Evolutionary conservation across 2,888 invertebrate species (phyloP), one percentile per base, ranked within the genome.

Genomic region (Drosophila lacicola): DNA sequence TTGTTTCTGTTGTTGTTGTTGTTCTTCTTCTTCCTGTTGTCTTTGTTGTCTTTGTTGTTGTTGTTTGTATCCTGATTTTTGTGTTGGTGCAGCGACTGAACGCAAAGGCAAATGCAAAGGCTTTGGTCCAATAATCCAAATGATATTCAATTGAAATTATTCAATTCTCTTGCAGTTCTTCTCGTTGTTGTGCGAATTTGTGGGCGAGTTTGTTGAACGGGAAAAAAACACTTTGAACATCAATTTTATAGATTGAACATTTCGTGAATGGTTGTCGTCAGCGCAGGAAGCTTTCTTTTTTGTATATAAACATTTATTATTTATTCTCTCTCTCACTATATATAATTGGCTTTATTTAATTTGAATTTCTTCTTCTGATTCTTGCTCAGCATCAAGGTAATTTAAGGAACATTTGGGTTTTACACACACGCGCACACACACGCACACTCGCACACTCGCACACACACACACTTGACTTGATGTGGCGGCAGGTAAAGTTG

Each of bases 351-450:
- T 76, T 58, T 62, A 46, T 62, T 62, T 51, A 54, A 29, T 8
- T 29, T 29, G 0, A 29, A 29, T 29, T 54, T 68, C 44, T 55
- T 44, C 33, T 55, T 9, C 34, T 63, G 45, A 50, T 50, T 77
- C 51, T 58, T 51, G 14, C 70, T 72, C 72, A 87, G 72, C 76
- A 71, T 79, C 55, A 88, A 86, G 86, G 87, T 86, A 86, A 75
- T 80, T 84, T 84, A 77, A 86, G 88, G 87, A 86, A 86, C 86
- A 85, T 86, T 88, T 77, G 87, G 80, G 77, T 88, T 80, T 80
- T 69, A 71, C 50, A 61, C 71, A 66, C 70, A 69, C 62, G 61
- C 68, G 79, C 65, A 56, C 63, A 55, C 66, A 61, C 56, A 39
- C 58, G 46, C 55, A 51, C 54, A 36, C 49, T 42, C 44, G 14